Evolutionary conservation across 2,113 vertebrate genomes (phyloP).

Genomic region (Caretta caretta): DNA sequence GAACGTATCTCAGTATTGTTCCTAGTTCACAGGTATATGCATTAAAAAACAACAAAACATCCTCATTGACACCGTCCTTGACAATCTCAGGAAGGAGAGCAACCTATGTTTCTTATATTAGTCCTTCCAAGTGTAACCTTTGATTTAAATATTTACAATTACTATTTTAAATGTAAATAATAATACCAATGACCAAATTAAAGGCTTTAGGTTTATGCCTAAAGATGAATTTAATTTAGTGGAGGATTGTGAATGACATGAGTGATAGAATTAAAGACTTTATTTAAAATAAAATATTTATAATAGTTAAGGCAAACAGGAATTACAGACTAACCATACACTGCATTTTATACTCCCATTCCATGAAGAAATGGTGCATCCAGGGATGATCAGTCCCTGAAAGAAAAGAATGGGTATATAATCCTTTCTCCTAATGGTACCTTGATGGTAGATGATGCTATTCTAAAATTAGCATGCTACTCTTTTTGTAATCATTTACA

Average conservation of each 20-base stretch:
- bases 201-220: not conserved
- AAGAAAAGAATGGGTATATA: not conserved
- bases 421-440: not conserved
- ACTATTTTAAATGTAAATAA: not conserved
- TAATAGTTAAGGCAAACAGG: not conserved
- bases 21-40: not conserved
- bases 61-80: not conserved
- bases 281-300: not conserved
- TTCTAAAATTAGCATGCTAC: not conserved
- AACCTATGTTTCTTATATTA: slow-evolving; percentile 1
- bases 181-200: not conserved
- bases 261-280: not conserved
- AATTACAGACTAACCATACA: not conserved
- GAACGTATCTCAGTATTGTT: not conserved
- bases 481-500: not conserved
- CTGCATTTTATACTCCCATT: not conserved
- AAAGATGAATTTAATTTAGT: not conserved
- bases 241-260: not conserved
- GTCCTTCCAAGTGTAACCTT: not conserved
- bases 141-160: not conserved
- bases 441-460: not conserved
- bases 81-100: not conserved
- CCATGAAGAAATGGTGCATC: not conserved
- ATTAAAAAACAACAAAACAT: not conserved
- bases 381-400: not conserved